Evolutionary conservation across 2,797 vertebrate genomes (phyloP).

Genomic region (Chelmon rostratus): DNA sequence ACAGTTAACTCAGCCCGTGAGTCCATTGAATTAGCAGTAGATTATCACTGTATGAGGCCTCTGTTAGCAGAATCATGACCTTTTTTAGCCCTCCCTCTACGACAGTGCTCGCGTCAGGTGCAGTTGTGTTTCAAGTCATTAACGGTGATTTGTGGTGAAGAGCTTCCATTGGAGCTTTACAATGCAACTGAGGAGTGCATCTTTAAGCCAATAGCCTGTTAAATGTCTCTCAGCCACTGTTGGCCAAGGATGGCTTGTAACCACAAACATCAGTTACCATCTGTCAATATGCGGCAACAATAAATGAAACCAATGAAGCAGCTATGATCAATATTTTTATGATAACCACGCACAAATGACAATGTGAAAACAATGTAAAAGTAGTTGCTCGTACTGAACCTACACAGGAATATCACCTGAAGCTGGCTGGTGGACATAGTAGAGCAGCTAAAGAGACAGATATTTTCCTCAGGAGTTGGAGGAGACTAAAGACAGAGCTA

Average conservation of each 20-base stretch:
- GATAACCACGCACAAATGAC: too few relatives aligned
- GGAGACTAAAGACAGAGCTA: too few relatives aligned
- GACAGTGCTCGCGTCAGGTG: not conserved
- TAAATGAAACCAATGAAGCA: too few relatives aligned
- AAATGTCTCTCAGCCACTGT: not conserved
- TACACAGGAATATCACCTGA: too few relatives aligned
- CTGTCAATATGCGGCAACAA: too few relatives aligned
- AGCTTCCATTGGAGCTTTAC: not conserved
- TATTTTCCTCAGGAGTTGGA: too few relatives aligned
- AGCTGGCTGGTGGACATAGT: too few relatives aligned
- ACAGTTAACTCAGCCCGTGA: slow-evolving; percentile 17
- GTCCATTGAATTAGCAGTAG: slow-evolving; percentile 9
- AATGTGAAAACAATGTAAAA: too few relatives aligned
- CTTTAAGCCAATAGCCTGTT: not conserved
- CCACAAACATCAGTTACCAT: too few relatives aligned
- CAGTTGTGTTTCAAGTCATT: not conserved
- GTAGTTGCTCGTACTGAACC: too few relatives aligned
- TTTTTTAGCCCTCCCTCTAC: not conserved
- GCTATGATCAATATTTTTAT: too few relatives aligned
- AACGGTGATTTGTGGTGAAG: not conserved
- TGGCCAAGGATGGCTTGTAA: not conserved
- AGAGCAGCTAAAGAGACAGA: too few relatives aligned
- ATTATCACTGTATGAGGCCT: slow-evolving; percentile 27
- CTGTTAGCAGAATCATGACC: slow-evolving; percentile 13
- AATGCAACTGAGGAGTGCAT: not conserved